Conservation (phyloP, 2,113 vertebrate genomes). For the Cyprinodon brontotheroides region DNA sequence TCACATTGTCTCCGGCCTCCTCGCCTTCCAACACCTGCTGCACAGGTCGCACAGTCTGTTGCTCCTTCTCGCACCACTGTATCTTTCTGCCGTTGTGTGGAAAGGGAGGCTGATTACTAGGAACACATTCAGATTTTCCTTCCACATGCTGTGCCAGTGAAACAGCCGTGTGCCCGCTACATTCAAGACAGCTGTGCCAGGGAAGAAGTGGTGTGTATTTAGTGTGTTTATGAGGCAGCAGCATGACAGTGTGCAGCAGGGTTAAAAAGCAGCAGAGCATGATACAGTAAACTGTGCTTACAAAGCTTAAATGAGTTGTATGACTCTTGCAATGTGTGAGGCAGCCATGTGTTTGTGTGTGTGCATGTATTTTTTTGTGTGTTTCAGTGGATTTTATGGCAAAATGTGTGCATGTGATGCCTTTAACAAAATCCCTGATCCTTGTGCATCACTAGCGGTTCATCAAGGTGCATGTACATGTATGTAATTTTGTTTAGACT, state of each 20-base stretch:
- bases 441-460: conserved; percentile 45
- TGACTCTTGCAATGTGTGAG: conserved; percentile 41
- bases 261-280: conserved; percentile 51
- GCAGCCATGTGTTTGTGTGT: conserved; percentile 16
- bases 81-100: conserved; percentile 61
- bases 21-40: conserved; percentile 70
- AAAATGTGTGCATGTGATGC: conserved; percentile 27
- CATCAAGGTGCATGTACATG: conserved; percentile 64
- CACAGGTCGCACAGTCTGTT: conserved; percentile 45
- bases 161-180: conserved; percentile 79
- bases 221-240: conserved; percentile 22
- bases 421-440: conserved; percentile 44
- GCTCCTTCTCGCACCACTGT: conserved; percentile 54
- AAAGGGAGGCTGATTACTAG: conserved; percentile 82
- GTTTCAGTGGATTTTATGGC: conserved; percentile 6
- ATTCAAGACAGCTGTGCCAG: conserved; percentile 76
- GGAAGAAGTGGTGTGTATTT: conserved; percentile 66
- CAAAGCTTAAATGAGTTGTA: conserved; percentile 36
- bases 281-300: conserved; percentile 54
- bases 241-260: conserved; percentile 25
- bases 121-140: conserved; percentile 86
- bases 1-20: conserved; percentile 45
- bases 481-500: conserved; percentile 50
- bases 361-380: conserved; percentile 4
- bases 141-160: conserved; percentile 80